phyloP scores from a whole-genome alignment of 2,888 invertebrate species.

The Temnothorax ravouxi region DNA sequence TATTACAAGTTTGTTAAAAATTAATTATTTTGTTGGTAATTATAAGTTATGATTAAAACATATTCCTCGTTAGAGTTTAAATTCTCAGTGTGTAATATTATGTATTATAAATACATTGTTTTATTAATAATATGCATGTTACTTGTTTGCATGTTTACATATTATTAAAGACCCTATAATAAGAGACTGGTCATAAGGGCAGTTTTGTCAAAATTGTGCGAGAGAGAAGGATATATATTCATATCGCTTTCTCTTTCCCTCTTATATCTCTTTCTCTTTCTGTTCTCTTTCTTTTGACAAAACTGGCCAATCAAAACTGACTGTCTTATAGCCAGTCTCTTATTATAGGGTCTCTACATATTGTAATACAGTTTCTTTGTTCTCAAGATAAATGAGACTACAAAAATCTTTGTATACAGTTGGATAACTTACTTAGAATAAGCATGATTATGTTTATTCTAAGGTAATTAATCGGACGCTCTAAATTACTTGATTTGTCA shows the following conservation, averaged over 20 bases:
- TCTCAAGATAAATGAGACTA: neutral
- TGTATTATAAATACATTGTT: neutral
- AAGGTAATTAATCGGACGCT: neutral
- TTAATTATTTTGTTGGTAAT: neutral
- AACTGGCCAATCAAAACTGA: too few relatives aligned
- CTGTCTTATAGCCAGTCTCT: too few relatives aligned
- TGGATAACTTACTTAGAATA: conserved; percentile 5
- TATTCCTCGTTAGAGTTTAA: neutral
- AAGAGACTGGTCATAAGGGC: too few relatives aligned
- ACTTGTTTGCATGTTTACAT: neutral
- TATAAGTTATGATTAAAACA: conserved; percentile 1
- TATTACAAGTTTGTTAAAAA: too few relatives aligned
- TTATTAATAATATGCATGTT: neutral
- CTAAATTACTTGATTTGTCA: conserved; percentile 4
- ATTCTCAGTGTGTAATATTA: neutral
- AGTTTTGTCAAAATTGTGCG: too few relatives aligned
- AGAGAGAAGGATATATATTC: too few relatives aligned
- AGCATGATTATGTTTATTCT: neutral
- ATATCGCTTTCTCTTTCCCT: too few relatives aligned
- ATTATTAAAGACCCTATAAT: neutral
- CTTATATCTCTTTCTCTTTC: too few relatives aligned
- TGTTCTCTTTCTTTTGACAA: too few relatives aligned
- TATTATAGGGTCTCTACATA: neutral
- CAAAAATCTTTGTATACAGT: neutral
- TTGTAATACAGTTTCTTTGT: conserved; percentile 3